A percentile compares a stretch with the other conserved stretches of the same genome.
phyloP scores from a whole-genome alignment of 2,797 vertebrate genomes.

The Clamator glandarius region DNA sequence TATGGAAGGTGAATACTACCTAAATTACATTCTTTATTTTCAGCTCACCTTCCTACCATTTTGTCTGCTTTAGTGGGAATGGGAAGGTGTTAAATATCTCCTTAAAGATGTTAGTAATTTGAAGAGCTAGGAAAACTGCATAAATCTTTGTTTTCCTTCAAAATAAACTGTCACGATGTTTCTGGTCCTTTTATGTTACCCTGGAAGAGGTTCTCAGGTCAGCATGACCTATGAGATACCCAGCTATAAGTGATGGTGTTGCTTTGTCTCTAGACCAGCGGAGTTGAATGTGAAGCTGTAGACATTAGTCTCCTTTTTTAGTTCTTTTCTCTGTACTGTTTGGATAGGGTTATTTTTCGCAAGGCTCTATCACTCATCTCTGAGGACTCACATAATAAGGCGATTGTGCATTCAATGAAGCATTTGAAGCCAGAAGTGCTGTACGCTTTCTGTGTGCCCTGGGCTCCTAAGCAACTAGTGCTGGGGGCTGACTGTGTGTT shows the following conservation, averaged over 20 bases:
- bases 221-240: not conserved
- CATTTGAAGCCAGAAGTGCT: conserved; percentile 49
- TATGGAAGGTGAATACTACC: not conserved
- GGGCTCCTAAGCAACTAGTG: conserved; percentile 2
- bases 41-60: not conserved
- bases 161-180: not conserved
- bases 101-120: not conserved
- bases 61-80: not conserved
- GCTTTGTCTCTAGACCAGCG: not conserved
- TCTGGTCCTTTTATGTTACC: not conserved
- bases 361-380: conserved; percentile 21
- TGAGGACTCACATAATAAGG: conserved; percentile 13
- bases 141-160: conserved; percentile 16
- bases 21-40: not conserved
- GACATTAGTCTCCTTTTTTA: conserved; percentile 40
- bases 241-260: not conserved
- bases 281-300: conserved; percentile 15
- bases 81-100: not conserved
- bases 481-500: not conserved
- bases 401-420: not conserved
- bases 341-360: conserved; percentile 42
- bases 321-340: conserved; percentile 11
- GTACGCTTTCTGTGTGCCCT: not conserved
- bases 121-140: not conserved
- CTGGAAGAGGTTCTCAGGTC: conserved; percentile 20